These are phyloP conservation scores for Symphodus melops DNA, from an alignment of 2,113 vertebrate species.

Conservation along the genomic window DNA sequence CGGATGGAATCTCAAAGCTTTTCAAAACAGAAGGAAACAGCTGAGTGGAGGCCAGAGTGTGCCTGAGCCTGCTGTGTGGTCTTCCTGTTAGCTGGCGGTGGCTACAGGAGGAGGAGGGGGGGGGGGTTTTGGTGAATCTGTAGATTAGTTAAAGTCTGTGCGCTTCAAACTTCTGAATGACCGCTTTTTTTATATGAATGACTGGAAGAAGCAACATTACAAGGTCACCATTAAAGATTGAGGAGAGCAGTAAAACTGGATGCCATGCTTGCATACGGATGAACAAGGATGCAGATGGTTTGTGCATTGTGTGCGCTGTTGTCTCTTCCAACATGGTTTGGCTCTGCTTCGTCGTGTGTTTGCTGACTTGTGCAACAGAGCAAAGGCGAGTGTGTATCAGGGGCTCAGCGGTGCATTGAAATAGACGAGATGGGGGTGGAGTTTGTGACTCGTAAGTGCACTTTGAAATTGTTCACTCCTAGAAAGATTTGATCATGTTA, in stretches of 20 bases:
- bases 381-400: conserved; percentile 49
- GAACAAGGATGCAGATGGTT: not conserved
- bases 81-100: conserved; percentile 18
- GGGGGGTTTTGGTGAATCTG: conserved; percentile 34
- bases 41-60: conserved; percentile 18
- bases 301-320: not conserved
- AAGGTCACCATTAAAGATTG: conserved; percentile 50
- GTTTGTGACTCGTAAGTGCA: conserved; percentile 8
- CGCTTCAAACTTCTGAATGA: conserved; percentile 1
- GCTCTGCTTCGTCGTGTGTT: conserved; percentile 7
- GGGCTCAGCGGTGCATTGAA: conserved; percentile 36
- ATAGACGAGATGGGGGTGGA: conserved; percentile 18
- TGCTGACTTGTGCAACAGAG: conserved; percentile 53
- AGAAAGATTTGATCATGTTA: conserved; percentile 32
- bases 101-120: not conserved
- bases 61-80: conserved; percentile 58
- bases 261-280: not conserved
- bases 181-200: conserved; percentile 9
- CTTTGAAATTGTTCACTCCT: conserved; percentile 34
- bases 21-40: conserved; percentile 40
- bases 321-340: not conserved
- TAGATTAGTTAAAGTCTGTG: conserved; percentile 27
- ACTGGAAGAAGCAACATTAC: conserved; percentile 10
- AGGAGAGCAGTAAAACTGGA: conserved; percentile 27
- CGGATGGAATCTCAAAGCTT: conserved; percentile 14